A percentile compares a stretch with the other conserved stretches of the same genome.
These are phyloP conservation scores for Oncorhynchus mykiss DNA, from an alignment of 2,113 vertebrate genomes.

Conservation along the genomic window DNA sequence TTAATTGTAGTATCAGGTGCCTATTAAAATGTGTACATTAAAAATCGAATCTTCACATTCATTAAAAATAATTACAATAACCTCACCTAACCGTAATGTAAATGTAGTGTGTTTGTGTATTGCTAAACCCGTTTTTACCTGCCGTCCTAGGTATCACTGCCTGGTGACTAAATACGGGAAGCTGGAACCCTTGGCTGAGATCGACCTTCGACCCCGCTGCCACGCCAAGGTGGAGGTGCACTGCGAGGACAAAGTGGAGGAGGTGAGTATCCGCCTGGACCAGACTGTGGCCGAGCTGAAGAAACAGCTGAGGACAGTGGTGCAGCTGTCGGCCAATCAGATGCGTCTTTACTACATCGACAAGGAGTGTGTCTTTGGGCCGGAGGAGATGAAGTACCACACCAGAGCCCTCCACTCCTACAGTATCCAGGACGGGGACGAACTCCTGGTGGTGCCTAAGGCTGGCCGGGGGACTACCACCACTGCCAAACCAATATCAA, in stretches of 20 bases:
- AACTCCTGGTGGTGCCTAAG: conserved; percentile 92
- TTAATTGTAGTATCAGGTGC: no score
- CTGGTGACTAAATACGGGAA: conserved; percentile 94
- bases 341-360: conserved; percentile 96
- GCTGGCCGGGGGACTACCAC: conserved; percentile 26
- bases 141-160: conserved; percentile 83
- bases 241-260: conserved; percentile 90
- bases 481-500: no score
- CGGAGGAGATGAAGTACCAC: conserved; percentile 94
- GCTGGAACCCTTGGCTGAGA: conserved; percentile 90
- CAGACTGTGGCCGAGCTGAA: conserved; percentile 95
- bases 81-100: no score
- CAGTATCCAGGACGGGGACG: conserved; percentile 92
- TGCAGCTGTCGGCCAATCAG: conserved; percentile 86
- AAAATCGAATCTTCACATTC: no score
- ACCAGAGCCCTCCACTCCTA: conserved; percentile 89
- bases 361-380: conserved; percentile 86
- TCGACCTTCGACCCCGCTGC: conserved; percentile 91
- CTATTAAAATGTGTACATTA: no score
- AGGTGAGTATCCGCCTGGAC: conserved; percentile 90
- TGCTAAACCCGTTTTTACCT: no score
- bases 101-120: no score
- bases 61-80: no score
- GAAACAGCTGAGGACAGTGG: conserved; percentile 87
- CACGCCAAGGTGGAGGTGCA: conserved; percentile 90